A percentile compares a stretch with the other conserved stretches of the same genome.
Conservation (phyloP, 2,113 vertebrate genomes). For the Microcebus jonahi region DNA sequence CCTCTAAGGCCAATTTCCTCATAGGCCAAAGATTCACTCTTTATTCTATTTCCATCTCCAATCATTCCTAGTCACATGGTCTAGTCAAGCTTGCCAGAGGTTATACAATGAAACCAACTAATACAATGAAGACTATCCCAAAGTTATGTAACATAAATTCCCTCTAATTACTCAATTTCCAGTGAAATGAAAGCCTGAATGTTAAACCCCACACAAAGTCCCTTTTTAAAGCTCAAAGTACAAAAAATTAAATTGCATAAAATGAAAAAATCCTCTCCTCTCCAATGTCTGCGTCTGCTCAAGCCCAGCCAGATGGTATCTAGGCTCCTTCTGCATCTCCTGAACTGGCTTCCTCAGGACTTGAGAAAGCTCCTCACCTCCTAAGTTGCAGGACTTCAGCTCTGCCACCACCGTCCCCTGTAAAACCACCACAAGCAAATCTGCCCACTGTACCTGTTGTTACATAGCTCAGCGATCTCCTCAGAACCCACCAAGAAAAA, state of each 20-base stretch:
- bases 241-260: slow-evolving; percentile 44
- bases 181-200: slow-evolving; percentile 61
- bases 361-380: neutral
- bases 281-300: slow-evolving; percentile 36
- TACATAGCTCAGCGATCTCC: neutral
- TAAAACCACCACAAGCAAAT: neutral
- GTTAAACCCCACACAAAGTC: slow-evolving; percentile 48
- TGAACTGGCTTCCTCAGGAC: neutral
- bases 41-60: slow-evolving; percentile 38
- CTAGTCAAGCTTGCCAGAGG: slow-evolving; percentile 36
- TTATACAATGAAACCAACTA: slow-evolving; percentile 60
- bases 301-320: neutral
- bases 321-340: neutral
- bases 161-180: slow-evolving; percentile 71
- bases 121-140: slow-evolving; percentile 62
- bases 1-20: slow-evolving; percentile 31
- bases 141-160: slow-evolving; percentile 59
- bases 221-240: slow-evolving; percentile 45
- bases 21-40: slow-evolving; percentile 18
- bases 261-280: slow-evolving; percentile 29
- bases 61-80: slow-evolving; percentile 14
- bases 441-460: no score
- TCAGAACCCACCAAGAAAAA: neutral
- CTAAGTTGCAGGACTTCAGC: neutral
- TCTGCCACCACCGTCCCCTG: neutral